Conservation (phyloP, 1,140 invertebrate genomes). For the Argopecten irradians region DNA sequence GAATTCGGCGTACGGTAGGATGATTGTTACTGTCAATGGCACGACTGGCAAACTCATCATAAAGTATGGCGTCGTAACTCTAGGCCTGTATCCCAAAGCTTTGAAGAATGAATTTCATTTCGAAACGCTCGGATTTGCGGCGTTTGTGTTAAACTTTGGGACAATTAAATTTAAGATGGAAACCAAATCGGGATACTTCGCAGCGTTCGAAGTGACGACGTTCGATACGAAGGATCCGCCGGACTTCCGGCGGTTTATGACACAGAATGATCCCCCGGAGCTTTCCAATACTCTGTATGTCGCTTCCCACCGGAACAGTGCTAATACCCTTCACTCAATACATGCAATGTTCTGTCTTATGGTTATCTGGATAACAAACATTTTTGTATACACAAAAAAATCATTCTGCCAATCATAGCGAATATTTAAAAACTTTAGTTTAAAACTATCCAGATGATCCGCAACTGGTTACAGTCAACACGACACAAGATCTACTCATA, state of each 20-base stretch:
- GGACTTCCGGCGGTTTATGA: not conserved
- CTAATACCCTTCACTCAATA: not conserved
- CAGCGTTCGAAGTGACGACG: not conserved
- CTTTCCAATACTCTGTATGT: not conserved
- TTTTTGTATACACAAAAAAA: not conserved
- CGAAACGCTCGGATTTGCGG: conserved; percentile 36
- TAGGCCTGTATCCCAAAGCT: conserved; percentile 42
- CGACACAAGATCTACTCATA: too few relatives aligned
- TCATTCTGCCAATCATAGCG: not conserved
- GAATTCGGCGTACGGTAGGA: conserved; percentile 46
- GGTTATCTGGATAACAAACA: not conserved
- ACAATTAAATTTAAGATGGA: conserved; percentile 15
- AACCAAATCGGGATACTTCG: not conserved
- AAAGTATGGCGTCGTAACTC: conserved; percentile 34
- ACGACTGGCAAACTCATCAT: conserved; percentile 30
- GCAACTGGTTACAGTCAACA: not conserved
- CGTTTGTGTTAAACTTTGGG: conserved; percentile 30
- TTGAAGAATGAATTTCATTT: conserved; percentile 42
- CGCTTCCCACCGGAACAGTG: not conserved
- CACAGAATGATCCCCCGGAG: not conserved
- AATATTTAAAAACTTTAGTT: not conserved
- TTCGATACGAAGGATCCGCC: not conserved
- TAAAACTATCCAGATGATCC: not conserved
- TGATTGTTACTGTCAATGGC: conserved; percentile 4
- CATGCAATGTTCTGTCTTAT: not conserved